Base-by-base conservation (phyloP, 1,140 invertebrate genomes). In the Drosophila kohkoa region DNA sequence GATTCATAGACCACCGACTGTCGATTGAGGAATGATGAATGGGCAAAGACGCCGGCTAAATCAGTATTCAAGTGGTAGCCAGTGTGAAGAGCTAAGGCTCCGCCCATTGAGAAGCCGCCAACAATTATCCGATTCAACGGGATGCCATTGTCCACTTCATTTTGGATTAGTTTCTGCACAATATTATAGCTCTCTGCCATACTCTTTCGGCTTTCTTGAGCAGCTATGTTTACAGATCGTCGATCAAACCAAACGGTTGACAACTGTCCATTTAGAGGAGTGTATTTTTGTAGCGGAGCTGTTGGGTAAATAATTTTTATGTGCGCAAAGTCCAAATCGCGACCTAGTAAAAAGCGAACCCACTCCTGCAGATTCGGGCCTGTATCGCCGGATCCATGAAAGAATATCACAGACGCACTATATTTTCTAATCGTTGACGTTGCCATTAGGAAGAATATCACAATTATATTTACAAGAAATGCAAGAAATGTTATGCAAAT, bases 41-140 rank as follows among this genome's bases (percentile, higher is more conserved):
- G 94, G 1, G 94, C 94, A 92, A 96, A 96, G 32, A 95, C 94
- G 41, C 95, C 96, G 45, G 95, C 96, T 35, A 96, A 35, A 38
- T 94, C 93, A 13, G 93, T 93, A 35, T 94, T 93, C 74, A 94
- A 94, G 85, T 94, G 93, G 68, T 95, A 96, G 2, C 93, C 95
- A 16, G 95, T 91, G 75, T 97, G 95, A 7, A 96, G 80, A 1
- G 96, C 94, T 68, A 96, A 82, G 1, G 95, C 94, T 11, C 96
- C 96, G 32, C 96, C 96, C 96, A 96, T 96, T 38, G 96, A 96
- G 88, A 96, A 96, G 5, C 96, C 96, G 90, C 95, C 95, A 55
- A 96, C 91, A 66, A 96, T 93, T 73, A 96, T 96, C 85, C 95
- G 93, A 64, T 94, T 94, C 10, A 93, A 80, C 1, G 95, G 94